phyloP scores from a whole-genome alignment of 1,140 invertebrate genomes.

The Drosophila saltans region DNA sequence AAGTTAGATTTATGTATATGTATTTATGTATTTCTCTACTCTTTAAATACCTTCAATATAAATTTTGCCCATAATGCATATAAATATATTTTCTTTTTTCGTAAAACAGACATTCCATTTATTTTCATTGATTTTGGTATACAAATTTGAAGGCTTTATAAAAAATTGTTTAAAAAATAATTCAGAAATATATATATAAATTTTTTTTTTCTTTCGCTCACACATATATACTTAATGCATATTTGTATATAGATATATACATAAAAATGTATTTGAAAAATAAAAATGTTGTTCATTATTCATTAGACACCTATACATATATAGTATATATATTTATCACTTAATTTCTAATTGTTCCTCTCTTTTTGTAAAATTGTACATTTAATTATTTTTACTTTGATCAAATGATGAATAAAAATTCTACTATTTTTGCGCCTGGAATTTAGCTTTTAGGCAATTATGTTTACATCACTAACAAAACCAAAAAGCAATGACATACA shows the following conservation, averaged over 20 bases:
- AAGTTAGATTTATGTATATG: too few relatives aligned
- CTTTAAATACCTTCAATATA: too few relatives aligned
- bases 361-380: slow-evolving; percentile 30
- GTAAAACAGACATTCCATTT: too few relatives aligned
- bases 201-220: slow-evolving; percentile 24
- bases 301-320: slow-evolving; percentile 6
- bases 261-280: slow-evolving; percentile 44
- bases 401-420: slow-evolving; percentile 22
- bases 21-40: too few relatives aligned
- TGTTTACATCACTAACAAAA: slow-evolving; percentile 23
- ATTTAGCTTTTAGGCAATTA: neutral
- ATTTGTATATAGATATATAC: slow-evolving; percentile 18
- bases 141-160: neutral
- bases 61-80: too few relatives aligned
- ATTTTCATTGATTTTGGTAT: neutral
- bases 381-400: slow-evolving; percentile 39
- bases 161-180: slow-evolving; percentile 14
- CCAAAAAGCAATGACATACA: slow-evolving; percentile 23
- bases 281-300: slow-evolving; percentile 34
- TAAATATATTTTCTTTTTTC: slow-evolving; percentile 14
- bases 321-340: slow-evolving; percentile 20
- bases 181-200: slow-evolving; percentile 8
- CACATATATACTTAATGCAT: slow-evolving; percentile 33
- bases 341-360: slow-evolving; percentile 36
- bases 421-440: slow-evolving; percentile 20